Percentiles rank a stretch among this genome's conserved stretches.
These are phyloP conservation scores for Plebejus argus DNA, from an alignment of 2,888 invertebrate genomes.

Conservation along the genomic window DNA sequence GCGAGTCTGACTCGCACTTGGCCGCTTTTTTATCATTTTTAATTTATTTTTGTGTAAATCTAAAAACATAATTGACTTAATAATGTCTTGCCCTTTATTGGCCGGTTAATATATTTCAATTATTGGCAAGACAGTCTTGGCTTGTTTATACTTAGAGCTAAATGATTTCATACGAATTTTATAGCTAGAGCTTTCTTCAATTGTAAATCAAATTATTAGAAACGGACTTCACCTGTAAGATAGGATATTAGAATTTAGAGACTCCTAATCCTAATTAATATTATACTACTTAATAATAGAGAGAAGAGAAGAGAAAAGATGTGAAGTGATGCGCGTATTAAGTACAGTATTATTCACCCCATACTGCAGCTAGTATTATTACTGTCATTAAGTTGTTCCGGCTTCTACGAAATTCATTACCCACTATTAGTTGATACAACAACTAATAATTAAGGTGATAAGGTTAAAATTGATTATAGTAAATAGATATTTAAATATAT, in stretches of 20 bases:
- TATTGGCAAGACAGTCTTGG: no score
- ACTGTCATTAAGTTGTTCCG: slow-evolving; percentile 20
- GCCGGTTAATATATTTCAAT: no score
- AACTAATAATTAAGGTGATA: slow-evolving; percentile 20
- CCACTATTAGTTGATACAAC: background rate
- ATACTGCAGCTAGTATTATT: slow-evolving; percentile 5
- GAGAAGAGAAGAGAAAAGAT: background rate
- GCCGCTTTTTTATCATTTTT: no score
- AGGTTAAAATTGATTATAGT: slow-evolving; percentile 1
- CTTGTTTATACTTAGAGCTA: no score
- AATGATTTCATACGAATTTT: no score
- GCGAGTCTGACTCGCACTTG: no score
- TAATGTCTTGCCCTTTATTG: background rate
- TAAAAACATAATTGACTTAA: no score
- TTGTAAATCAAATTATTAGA: no score
- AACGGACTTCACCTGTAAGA: background rate
- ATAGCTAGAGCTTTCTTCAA: no score
- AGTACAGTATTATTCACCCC: slow-evolving; percentile 21
- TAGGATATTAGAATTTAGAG: background rate
- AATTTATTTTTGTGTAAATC: no score
- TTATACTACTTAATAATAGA: background rate
- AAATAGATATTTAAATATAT: slow-evolving; percentile 17
- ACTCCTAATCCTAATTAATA: background rate
- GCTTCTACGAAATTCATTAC: slow-evolving; percentile 26
- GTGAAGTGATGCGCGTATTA: background rate